Evolutionary conservation across 2,888 invertebrate genomes (phyloP).

Genomic region (Mystacides longicornis): DNA sequence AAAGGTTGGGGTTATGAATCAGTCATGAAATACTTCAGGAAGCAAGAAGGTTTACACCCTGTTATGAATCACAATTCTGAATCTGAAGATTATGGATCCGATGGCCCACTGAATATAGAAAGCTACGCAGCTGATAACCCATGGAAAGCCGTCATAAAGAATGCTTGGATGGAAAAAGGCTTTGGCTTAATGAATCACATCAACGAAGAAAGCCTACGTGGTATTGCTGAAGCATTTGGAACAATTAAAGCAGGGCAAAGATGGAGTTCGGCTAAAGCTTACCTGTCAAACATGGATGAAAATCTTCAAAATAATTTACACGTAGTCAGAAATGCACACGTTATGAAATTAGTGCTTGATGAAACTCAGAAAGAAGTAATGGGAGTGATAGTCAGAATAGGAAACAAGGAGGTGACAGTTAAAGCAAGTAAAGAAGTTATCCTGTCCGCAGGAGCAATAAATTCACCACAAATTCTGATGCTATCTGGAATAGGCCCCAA

Average conservation of each 20-base stretch:
- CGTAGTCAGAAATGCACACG: slow-evolving; percentile 44
- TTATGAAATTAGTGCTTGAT: slow-evolving; percentile 46
- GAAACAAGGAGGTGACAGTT: slow-evolving; percentile 33
- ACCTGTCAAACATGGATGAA: slow-evolving; percentile 33
- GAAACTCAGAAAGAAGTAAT: slow-evolving; percentile 34
- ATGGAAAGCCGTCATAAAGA: slow-evolving; percentile 33
- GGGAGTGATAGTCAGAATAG: slow-evolving; percentile 39
- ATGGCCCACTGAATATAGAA: slow-evolving; percentile 40
- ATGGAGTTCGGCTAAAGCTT: slow-evolving; percentile 48
- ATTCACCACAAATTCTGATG: slow-evolving; percentile 46
- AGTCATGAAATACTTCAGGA: slow-evolving; percentile 41
- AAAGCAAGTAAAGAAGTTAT: slow-evolving; percentile 42
- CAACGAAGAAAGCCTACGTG: slow-evolving; percentile 39
- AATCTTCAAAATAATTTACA: slow-evolving; percentile 27
- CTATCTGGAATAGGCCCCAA: slow-evolving; percentile 46
- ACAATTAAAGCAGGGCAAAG: slow-evolving; percentile 44
- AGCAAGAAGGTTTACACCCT: slow-evolving; percentile 41
- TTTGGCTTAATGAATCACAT: slow-evolving; percentile 35
- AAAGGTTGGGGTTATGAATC: slow-evolving; percentile 49
- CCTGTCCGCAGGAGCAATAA: slow-evolving; percentile 43
- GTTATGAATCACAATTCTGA: slow-evolving; percentile 28
- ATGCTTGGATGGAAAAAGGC: slow-evolving; percentile 40
- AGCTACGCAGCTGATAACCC: slow-evolving; percentile 29
- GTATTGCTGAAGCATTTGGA: slow-evolving; percentile 42
- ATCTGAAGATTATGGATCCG: slow-evolving; percentile 33